Percentiles rank a stretch among this genome's conserved stretches.
Conservation (phyloP, 2,113 vertebrate species). For the Microcebus ravelobensis region DNA sequence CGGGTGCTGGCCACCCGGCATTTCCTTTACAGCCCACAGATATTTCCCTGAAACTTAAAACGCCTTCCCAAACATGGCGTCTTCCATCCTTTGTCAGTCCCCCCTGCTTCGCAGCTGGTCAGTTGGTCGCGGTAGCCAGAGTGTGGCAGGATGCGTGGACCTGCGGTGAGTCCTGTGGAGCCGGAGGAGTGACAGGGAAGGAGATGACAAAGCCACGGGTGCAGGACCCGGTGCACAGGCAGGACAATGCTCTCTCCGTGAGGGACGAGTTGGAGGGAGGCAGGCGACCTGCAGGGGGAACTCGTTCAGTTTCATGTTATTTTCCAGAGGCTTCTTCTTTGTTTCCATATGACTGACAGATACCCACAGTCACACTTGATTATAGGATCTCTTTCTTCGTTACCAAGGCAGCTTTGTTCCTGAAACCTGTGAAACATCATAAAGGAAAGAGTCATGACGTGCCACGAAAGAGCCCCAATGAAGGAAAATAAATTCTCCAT, state of each 20-base stretch:
- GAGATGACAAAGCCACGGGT: slow-evolving; percentile 46
- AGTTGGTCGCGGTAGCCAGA: not conserved
- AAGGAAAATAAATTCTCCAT: not conserved
- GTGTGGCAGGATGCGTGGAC: slow-evolving; percentile 54
- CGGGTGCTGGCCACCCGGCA: not conserved
- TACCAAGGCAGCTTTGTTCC: slow-evolving; percentile 29
- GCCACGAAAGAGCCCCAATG: not conserved
- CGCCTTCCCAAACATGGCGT: slow-evolving; percentile 53
- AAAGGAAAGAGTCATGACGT: not conserved
- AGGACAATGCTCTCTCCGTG: rapidly evolving
- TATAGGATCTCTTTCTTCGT: slow-evolving; percentile 29
- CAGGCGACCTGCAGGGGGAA: not conserved
- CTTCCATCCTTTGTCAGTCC: slow-evolving; percentile 64
- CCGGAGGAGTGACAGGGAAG: not conserved
- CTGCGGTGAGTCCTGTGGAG: slow-evolving; percentile 46
- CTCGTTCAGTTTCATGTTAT: not conserved
- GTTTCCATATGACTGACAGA: slow-evolving; percentile 3
- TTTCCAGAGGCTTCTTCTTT: slow-evolving; percentile 52
- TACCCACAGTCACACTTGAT: slow-evolving; percentile 20
- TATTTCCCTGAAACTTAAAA: slow-evolving; percentile 77
- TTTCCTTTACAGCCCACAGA: slow-evolving; percentile 44
- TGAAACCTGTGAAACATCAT: not conserved
- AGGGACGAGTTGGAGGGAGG: not conserved
- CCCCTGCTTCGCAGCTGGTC: slow-evolving; percentile 34
- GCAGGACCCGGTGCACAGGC: not conserved